These are phyloP conservation scores for Volucella inanis DNA, from an alignment of 2,888 invertebrate species.

Conservation along the genomic window DNA sequence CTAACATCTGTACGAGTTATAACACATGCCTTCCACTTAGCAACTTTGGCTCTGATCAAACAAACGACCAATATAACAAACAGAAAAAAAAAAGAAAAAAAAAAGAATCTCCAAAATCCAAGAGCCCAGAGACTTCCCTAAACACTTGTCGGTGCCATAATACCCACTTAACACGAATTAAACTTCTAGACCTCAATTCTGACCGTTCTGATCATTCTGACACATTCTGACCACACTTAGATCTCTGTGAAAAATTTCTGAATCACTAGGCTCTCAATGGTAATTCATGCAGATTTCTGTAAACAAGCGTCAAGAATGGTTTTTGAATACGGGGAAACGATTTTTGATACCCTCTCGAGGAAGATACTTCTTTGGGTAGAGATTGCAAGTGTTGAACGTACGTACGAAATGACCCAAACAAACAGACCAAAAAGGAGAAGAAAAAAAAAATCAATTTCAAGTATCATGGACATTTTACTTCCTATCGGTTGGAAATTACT, in stretches of 20 bases:
- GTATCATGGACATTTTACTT: conserved; percentile 50
- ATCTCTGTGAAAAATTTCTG: not conserved
- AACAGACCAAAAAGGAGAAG: conserved; percentile 12
- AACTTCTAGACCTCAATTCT: not conserved
- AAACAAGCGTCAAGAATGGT: conserved; percentile 7
- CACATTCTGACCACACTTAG: not conserved
- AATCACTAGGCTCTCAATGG: conserved; percentile 5
- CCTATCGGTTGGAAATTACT: conserved; percentile 47
- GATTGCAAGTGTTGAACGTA: not conserved
- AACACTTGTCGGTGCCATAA: conserved; percentile 35
- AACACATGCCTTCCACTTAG: not conserved
- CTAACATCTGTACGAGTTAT: conserved; percentile 9
- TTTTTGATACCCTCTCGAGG: conserved; percentile 16
- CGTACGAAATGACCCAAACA: conserved; percentile 19
- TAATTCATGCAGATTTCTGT: conserved; percentile 16
- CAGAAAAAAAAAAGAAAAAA: not conserved
- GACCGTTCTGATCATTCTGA: not conserved
- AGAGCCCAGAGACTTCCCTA: conserved; percentile 6
- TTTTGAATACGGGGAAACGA: not conserved
- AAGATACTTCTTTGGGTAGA: not conserved
- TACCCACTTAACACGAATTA: conserved; percentile 52
- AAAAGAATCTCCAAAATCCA: not conserved
- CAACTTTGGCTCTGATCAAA: conserved; percentile 10
- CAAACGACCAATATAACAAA: conserved; percentile 5
- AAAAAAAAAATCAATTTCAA: conserved; percentile 25